Percentiles rank a stretch among this genome's conserved stretches.
Evolutionary conservation across 2,888 invertebrate genomes (phyloP).

Genomic region (Tinea semifulvella): DNA sequence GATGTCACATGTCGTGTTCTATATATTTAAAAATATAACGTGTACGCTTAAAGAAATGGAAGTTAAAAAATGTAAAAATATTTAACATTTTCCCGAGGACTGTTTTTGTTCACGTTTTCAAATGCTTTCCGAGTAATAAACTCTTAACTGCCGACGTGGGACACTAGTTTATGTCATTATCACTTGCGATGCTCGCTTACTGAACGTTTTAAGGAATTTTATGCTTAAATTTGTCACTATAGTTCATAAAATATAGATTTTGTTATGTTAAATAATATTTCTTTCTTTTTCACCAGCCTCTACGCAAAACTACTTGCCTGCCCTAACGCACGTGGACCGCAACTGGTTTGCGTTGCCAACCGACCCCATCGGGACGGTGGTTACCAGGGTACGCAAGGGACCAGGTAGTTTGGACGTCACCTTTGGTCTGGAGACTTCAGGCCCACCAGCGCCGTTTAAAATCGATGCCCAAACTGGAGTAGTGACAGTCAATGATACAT

Average conservation of each 20-base stretch:
- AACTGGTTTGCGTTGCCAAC: constrained; percentile 80
- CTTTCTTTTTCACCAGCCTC: constrained; percentile 36
- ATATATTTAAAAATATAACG: no score
- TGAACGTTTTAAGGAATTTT: no score
- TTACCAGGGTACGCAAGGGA: constrained; percentile 75
- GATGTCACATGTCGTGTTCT: no score
- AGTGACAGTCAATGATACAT: constrained; percentile 81
- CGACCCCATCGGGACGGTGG: constrained; percentile 75
- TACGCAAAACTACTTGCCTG: constrained; percentile 65
- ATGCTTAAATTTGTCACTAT: no score
- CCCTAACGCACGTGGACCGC: constrained; percentile 73
- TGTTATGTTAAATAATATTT: background rate
- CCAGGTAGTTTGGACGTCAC: constrained; percentile 70
- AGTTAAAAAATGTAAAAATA: no score
- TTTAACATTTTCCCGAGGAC: background rate
- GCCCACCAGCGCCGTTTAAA: constrained; percentile 73
- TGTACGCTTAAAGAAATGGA: no score
- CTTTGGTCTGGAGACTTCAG: constrained; percentile 73
- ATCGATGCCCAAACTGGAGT: constrained; percentile 80
- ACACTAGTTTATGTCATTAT: background rate
- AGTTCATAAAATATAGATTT: background rate
- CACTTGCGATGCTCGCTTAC: background rate
- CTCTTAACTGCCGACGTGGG: constrained; percentile 5
- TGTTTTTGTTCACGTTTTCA: background rate
- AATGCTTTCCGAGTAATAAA: background rate